A percentile compares a stretch with the other conserved stretches of the same genome.
Conservation (phyloP, 2,797 vertebrate genomes). For the Rhinophrynus dorsalis region DNA sequence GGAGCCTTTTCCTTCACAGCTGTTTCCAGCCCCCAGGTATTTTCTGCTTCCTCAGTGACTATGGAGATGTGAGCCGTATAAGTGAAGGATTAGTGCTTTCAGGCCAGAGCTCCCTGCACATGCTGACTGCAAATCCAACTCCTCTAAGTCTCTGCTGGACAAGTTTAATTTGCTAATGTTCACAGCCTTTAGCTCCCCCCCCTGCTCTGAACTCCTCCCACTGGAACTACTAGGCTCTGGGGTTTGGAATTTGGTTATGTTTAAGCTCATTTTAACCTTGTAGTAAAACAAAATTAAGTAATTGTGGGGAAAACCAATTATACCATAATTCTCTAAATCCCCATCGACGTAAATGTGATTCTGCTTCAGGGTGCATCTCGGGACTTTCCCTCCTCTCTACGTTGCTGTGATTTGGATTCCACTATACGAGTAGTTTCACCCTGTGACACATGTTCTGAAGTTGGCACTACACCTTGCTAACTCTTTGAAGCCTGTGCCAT, state of each 20-base stretch:
- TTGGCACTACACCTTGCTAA: background rate
- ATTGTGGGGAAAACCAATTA: no score
- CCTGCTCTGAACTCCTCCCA: constrained; percentile 25
- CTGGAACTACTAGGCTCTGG: constrained; percentile 36
- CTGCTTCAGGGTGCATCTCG: background rate
- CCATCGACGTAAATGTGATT: no score
- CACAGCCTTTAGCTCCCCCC: background rate
- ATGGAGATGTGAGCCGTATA: constrained; percentile 32
- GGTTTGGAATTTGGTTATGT: no score
- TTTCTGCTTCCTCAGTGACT: constrained; percentile 20
- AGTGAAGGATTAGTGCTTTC: constrained; percentile 36
- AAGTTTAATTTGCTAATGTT: background rate
- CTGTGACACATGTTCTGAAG: background rate
- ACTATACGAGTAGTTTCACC: no score
- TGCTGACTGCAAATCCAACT: constrained; percentile 21
- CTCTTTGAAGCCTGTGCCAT: constrained; percentile 37
- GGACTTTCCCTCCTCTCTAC: background rate
- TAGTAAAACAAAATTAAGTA: no score
- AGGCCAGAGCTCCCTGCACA: constrained; percentile 24
- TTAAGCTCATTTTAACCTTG: no score
- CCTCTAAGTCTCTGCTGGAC: constrained; percentile 39
- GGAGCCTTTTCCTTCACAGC: background rate
- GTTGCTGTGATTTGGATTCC: background rate
- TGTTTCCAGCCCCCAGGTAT: background rate
- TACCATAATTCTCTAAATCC: no score